Base-by-base conservation (phyloP, 2,888 invertebrate genomes). In the Orgyia antiqua region DNA sequence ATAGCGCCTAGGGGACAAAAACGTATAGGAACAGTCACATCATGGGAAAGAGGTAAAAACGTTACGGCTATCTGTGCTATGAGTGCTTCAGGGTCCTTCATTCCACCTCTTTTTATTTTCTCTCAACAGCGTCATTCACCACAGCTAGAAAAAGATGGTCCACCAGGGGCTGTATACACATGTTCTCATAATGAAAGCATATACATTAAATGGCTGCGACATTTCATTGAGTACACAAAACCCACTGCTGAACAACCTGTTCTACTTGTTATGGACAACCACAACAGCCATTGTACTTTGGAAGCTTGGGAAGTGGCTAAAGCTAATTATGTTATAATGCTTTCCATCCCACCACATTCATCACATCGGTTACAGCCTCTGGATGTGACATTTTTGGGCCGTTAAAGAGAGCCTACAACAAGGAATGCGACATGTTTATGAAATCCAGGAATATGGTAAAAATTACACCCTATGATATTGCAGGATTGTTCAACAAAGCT, bases 231-330 rank as follows among this genome's bases (percentile, higher is more conserved):
- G 10, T 9, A 37, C 19, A 13, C 55, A 10, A 57, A 58, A 30
- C 50, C 54, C 4, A 34, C 44, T 28, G 23, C 31, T 27, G 39
- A 46, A 11, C 31, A 43, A 28, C 40, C 45, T 6, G 41, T 63
- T 10, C 34, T 64, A 3, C 33, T 67, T 21, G 46, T 66, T 26
- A 25, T 62, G 20, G 63, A 68, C 27, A 62, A 61, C 31, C 59
- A 65, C 33, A 35, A 32, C 10, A 58, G 55, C 30, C 58, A 63
- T 39, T 51, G 46, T 38, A 45, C 48, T 39, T 36, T 59, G 5
- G n/a, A 28, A 7, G 35, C 42, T 28, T 52, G 50, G 28, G 45
- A 61, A 21, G 51, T 42, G 31, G 59, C 50, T 29, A 45, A 45
- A n/a, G n/a, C 26, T 17, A 44, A 48, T 28, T 11, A 38, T 17